Evolutionary conservation across 2,113 vertebrate species (phyloP).

Genomic region (Apteryx owenii): DNA sequence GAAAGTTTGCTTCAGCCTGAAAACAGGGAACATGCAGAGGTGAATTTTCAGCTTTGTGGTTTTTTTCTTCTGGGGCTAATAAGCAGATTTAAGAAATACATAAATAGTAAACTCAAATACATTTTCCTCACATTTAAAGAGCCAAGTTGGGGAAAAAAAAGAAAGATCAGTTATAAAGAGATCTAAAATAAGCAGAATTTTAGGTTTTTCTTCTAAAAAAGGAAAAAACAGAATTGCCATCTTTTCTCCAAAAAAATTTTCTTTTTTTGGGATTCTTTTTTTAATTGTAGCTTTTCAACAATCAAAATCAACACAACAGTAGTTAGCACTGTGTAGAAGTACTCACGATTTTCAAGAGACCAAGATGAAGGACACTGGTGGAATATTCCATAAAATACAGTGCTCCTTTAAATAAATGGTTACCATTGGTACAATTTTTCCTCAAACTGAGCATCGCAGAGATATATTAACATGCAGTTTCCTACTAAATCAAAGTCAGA

Average conservation of each 20-base stretch:
- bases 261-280: not conserved
- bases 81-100: not conserved
- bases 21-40: not conserved
- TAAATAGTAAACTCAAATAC: not conserved
- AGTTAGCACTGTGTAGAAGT: not conserved
- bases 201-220: not conserved
- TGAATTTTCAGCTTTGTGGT: not conserved
- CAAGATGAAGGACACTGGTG: rapidly evolving
- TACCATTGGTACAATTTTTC: not conserved
- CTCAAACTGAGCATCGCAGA: not conserved
- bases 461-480: not conserved
- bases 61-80: not conserved
- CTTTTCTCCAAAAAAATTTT: not conserved
- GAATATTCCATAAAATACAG: not conserved
- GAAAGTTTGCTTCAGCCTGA: not conserved
- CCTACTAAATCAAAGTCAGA: not conserved
- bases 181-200: not conserved
- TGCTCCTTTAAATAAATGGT: not conserved
- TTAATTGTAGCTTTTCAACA: not conserved
- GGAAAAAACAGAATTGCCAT: not conserved
- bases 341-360: not conserved
- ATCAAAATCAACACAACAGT: not conserved
- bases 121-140: not conserved
- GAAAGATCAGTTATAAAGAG: not conserved
- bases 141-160: not conserved